These are phyloP conservation scores for Dasyornis broadbenti DNA, from an alignment of 2,113 vertebrate genomes.

Conservation along the genomic window DNA sequence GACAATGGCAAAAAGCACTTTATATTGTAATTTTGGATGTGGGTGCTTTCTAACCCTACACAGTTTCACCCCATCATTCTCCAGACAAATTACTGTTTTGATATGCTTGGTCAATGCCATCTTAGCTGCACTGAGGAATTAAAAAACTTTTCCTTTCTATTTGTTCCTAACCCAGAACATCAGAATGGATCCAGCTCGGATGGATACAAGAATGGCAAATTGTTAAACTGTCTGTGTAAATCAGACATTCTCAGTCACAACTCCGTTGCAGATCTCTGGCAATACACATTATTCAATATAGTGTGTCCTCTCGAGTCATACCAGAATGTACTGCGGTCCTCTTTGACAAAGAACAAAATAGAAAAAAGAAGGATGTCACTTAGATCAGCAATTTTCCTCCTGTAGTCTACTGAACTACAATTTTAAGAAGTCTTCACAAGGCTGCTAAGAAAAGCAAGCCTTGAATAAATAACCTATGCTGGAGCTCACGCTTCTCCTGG, in stretches of 20 bases:
- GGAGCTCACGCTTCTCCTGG: not conserved
- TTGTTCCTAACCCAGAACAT: not conserved
- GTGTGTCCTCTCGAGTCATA: not conserved
- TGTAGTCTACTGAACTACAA: not conserved
- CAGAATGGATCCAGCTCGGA: not conserved
- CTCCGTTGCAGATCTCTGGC: not conserved
- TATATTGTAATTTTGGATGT: not conserved
- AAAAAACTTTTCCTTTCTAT: not conserved
- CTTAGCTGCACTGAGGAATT: not conserved
- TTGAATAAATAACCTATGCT: not conserved
- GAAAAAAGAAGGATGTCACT: not conserved
- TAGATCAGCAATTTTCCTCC: not conserved
- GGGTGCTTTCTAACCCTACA: not conserved
- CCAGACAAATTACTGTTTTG: not conserved
- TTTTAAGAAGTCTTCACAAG: not conserved
- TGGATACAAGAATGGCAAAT: not conserved
- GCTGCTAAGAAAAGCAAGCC: not conserved
- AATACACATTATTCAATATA: not conserved
- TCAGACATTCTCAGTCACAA: not conserved
- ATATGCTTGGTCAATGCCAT: not conserved
- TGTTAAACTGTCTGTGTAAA: not conserved
- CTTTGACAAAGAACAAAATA: not conserved
- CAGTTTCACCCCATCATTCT: not conserved
- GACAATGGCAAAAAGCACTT: not conserved
- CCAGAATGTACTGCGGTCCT: not conserved